Percentiles rank a stretch among this genome's conserved stretches.
phyloP scores from a whole-genome alignment of 2,888 invertebrate genomes.

The Drosophila quinaria region DNA sequence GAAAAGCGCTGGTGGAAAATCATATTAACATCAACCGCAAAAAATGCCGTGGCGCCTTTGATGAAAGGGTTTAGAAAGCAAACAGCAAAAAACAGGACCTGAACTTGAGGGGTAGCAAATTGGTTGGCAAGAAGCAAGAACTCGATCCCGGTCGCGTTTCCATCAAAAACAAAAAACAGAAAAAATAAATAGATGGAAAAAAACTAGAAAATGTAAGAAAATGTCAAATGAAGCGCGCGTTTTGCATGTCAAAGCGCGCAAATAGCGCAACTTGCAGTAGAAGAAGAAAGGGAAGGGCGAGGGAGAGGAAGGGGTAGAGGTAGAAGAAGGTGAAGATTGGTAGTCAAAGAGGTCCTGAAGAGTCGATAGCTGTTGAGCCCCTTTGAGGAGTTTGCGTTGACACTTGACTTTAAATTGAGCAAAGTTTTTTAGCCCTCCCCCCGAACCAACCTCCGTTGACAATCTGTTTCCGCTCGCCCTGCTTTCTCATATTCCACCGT shows the following conservation, averaged over 20 bases:
- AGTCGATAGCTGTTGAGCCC: slow-evolving; percentile 61
- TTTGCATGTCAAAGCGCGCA: slow-evolving; percentile 77
- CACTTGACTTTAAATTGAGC: slow-evolving; percentile 80
- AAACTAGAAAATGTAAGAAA: slow-evolving; percentile 55
- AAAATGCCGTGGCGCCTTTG: slow-evolving; percentile 67
- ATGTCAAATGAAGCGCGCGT: slow-evolving; percentile 79
- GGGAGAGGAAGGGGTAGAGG: neutral
- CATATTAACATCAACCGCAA: slow-evolving; percentile 72
- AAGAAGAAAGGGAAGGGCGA: neutral
- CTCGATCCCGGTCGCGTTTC: slow-evolving; percentile 52
- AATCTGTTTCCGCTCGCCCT: too few species aligned
- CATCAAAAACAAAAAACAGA: slow-evolving; percentile 17
- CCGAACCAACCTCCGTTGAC: neutral
- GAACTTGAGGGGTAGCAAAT: slow-evolving; percentile 28
- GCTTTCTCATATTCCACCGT: neutral
- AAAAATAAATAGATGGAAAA: slow-evolving; percentile 12
- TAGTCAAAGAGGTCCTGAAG: slow-evolving; percentile 60
- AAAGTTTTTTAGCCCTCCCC: slow-evolving; percentile 34
- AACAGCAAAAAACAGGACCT: slow-evolving; percentile 44
- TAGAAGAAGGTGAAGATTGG: slow-evolving; percentile 43
- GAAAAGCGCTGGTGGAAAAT: slow-evolving; percentile 60
- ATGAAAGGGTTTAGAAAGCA: slow-evolving; percentile 69
- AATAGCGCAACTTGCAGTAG: slow-evolving; percentile 37
- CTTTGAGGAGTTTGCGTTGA: slow-evolving; percentile 75
- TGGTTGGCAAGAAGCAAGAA: slow-evolving; percentile 54